phyloP scores from a whole-genome alignment of 2,888 invertebrate species.

The Agrotis clavis region DNA sequence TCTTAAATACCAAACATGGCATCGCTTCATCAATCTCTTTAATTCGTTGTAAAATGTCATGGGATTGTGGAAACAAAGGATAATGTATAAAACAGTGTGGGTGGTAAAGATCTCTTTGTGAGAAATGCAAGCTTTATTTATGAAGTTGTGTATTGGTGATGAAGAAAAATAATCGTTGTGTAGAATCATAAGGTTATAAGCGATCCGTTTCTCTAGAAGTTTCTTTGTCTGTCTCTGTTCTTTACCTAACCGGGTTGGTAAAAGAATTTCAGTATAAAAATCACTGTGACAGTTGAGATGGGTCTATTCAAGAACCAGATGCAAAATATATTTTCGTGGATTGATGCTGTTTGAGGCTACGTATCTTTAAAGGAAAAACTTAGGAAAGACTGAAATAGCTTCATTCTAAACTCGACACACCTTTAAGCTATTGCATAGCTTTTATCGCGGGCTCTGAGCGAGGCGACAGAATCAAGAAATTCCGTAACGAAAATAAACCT shows the following conservation, averaged over 20 bases:
- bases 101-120: conserved; percentile 5
- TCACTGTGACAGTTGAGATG: too few species aligned
- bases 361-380: neutral
- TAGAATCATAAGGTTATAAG: neutral
- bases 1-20: conserved; percentile 33
- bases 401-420: too few species aligned
- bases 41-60: conserved; percentile 57
- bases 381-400: too few species aligned
- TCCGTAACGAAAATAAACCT: too few species aligned
- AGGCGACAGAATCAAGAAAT: too few species aligned
- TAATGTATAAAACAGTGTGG: conserved; percentile 39
- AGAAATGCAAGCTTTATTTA: neutral
- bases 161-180: neutral
- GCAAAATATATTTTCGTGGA: neutral
- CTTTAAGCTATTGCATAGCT: too few species aligned
- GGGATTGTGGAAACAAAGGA: conserved; percentile 51
- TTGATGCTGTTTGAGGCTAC: neutral
- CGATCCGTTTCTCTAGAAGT: neutral
- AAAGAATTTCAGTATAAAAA: neutral
- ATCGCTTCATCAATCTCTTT: conserved; percentile 35
- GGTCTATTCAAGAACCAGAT: too few species aligned
- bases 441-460: too few species aligned
- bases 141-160: neutral
- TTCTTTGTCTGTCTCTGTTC: neutral
- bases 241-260: neutral